Percentiles rank a stretch among this genome's conserved stretches.
Evolutionary conservation across 2,888 invertebrate species (phyloP).

Genomic region (Acleris sparsana): DNA sequence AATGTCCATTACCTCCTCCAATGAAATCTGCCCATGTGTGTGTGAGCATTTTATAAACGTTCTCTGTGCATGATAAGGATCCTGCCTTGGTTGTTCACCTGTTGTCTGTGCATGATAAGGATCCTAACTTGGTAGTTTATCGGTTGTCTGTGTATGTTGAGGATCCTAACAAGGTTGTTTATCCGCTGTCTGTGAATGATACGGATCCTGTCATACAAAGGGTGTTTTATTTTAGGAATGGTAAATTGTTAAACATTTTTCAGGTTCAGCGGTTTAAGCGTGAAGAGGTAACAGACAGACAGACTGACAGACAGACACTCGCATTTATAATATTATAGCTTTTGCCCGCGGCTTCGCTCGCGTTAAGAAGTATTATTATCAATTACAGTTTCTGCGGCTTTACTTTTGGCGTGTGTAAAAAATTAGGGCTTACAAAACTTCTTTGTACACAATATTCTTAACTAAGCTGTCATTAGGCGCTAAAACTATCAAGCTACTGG

Average conservation of each 20-base stretch:
- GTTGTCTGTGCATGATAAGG: conserved; percentile 10
- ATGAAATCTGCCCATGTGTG: conserved; percentile 13
- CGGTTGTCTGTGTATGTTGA: conserved; percentile 10
- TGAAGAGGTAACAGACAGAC: too few species aligned
- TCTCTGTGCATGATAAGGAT: conserved; percentile 7
- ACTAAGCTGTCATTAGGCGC: too few species aligned
- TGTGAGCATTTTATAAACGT: conserved; percentile 14
- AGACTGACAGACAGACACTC: too few species aligned
- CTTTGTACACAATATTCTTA: too few species aligned
- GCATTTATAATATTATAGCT: too few species aligned
- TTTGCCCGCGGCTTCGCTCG: too few species aligned
- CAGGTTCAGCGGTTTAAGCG: too few species aligned
- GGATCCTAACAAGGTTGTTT: conserved; percentile 8
- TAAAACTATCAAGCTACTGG: too few species aligned
- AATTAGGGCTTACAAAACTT: too few species aligned
- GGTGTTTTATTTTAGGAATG: conserved; percentile 14
- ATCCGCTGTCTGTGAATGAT: conserved; percentile 14
- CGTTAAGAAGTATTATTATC: too few species aligned
- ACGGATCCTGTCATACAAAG: conserved; percentile 16
- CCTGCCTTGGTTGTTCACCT: conserved; percentile 5
- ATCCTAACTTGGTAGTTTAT: conserved; percentile 11
- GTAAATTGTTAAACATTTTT: not conserved
- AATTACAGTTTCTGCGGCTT: too few species aligned
- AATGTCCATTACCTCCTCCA: conserved; percentile 7
- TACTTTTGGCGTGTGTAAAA: too few species aligned